These are phyloP conservation scores for Minunthozetes semirufus DNA, from an alignment of 2,888 invertebrate genomes.

Conservation along the genomic window DNA sequence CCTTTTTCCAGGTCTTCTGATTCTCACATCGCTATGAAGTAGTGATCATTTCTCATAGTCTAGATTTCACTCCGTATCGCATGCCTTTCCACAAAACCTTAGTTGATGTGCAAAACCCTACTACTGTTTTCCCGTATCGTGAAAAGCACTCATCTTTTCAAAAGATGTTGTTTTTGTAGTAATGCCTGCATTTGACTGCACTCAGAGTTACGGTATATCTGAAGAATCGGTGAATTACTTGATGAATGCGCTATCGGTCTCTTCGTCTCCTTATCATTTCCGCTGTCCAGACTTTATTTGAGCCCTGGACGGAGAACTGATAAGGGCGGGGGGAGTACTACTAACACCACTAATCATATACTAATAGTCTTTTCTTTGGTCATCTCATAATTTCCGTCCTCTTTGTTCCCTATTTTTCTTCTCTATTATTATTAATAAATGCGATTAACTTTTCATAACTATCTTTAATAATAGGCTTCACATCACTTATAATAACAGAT, in stretches of 20 bases:
- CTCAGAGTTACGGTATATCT: too few species aligned
- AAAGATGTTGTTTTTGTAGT: too few species aligned
- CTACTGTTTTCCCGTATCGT: too few species aligned
- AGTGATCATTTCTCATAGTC: too few species aligned
- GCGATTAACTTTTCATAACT: constrained; percentile 13
- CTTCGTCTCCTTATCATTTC: constrained; percentile 82
- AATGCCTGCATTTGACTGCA: too few species aligned
- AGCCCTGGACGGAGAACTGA: constrained; percentile 96
- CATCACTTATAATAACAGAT: not conserved
- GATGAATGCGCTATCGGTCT: constrained; percentile 38
- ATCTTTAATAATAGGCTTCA: constrained; percentile 5
- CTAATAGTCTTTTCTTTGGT: constrained; percentile 19
- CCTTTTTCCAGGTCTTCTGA: not conserved
- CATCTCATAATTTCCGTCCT: not conserved
- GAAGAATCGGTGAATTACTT: not conserved
- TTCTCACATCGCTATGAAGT: too few species aligned
- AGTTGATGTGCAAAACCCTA: too few species aligned
- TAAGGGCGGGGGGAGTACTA: constrained; percentile 74
- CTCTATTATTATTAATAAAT: constrained; percentile 10
- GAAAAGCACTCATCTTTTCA: too few species aligned
- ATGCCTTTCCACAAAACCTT: too few species aligned
- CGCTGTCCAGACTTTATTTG: constrained; percentile 74
- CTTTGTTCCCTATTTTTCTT: not conserved
- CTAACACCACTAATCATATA: constrained; percentile 28
- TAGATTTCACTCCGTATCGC: too few species aligned